Evolutionary conservation across 2,113 vertebrate species (phyloP), one percentile per base, ranked within the genome.

Genomic region (Eulemur rufifrons): DNA sequence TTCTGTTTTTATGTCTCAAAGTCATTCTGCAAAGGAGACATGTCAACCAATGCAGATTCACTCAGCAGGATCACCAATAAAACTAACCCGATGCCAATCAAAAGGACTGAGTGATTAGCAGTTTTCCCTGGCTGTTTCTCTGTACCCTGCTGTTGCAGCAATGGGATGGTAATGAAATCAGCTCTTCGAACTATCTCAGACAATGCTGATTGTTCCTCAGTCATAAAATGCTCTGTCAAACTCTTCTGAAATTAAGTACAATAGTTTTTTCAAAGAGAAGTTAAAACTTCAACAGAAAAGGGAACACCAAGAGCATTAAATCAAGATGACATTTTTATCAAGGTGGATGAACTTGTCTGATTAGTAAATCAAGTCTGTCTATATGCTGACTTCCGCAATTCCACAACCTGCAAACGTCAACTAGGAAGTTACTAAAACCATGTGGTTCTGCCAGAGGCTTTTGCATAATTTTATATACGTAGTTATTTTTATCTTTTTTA

Each of bases 221-320:
- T 98, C 97, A 98, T 98, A 98, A 98, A 98, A 98, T 97, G 98
- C 93, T 98, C 98, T 98, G 97, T 98, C 98, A 98, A 97, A 98
- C 77, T 91, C 94, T 94, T 98, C 95, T 98, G 96, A 98, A 98
- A 98, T 98, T 97, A 98, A 98, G 96, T 94, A 84, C 47, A 89
- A 94, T 96, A 71, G 69, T 97, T 98, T 98, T 97, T 98, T 97
- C 97, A 98, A 98, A 97, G 94, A 88, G 97, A 98, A 98, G 96
- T 97, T 98, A 97, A 98, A 94, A 97, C 98, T 98, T 97, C 86
- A 86, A 98, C 98, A 98, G 95, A 98, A 98, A 98, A 81, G 42
- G 17, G 89, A 98, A 80, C 95, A 98, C 95, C 95, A 97, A 98
- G 91, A 96, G 96, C 97, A 98, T 98, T 98, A 98, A 98, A 98